Evolutionary conservation across 2,888 invertebrate species (phyloP).

Genomic region (Melitaea athalia): DNA sequence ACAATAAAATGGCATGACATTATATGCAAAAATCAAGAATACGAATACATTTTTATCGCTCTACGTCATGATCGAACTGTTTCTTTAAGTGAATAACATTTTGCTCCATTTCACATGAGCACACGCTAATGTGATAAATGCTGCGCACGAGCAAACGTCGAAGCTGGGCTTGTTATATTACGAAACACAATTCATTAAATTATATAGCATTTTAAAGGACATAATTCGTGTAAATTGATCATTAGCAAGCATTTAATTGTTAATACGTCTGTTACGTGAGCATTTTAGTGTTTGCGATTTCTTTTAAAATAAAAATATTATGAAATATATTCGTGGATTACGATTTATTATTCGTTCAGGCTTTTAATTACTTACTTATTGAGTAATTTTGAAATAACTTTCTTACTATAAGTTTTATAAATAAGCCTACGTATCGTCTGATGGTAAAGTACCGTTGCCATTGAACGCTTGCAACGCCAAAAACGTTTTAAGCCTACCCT

Average conservation of each 20-base stretch:
- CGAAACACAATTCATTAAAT: constrained; percentile 14
- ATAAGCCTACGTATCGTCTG: no score
- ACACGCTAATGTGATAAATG: constrained; percentile 55
- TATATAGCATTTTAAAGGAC: constrained; percentile 5
- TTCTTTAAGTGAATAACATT: constrained; percentile 39
- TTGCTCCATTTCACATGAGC: constrained; percentile 61
- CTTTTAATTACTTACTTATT: neutral
- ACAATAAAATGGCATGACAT: neutral
- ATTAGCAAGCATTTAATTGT: neutral
- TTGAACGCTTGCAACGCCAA: no score
- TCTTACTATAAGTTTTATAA: no score
- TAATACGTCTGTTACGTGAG: neutral
- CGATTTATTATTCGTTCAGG: neutral
- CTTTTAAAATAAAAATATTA: neutral
- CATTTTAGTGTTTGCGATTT: neutral
- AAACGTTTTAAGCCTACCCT: no score
- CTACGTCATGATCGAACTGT: neutral
- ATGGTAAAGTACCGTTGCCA: no score
- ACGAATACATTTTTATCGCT: neutral
- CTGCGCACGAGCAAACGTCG: constrained; percentile 51
- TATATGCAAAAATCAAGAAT: neutral
- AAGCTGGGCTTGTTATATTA: constrained; percentile 38
- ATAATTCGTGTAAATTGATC: neutral
- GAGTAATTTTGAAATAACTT: no score
- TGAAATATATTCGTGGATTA: neutral